These are phyloP conservation scores for Tenualosa ilisha DNA, from an alignment of 2,797 vertebrate genomes.

Conservation along the genomic window DNA sequence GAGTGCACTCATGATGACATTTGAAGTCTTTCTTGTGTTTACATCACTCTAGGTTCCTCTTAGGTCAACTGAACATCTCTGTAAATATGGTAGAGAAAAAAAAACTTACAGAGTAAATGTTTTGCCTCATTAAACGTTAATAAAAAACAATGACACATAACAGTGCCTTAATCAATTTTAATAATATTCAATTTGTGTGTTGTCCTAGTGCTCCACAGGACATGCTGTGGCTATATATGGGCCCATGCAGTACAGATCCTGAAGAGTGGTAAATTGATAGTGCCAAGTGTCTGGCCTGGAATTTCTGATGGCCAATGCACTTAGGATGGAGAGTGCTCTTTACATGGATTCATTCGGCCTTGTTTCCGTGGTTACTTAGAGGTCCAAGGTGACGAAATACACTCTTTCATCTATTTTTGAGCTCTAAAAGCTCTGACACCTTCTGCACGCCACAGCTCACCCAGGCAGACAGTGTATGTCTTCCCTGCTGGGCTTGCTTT, in stretches of 20 bases:
- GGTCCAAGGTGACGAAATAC: conserved; percentile 14
- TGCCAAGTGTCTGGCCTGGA: conserved; percentile 31
- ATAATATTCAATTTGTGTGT: too few relatives aligned
- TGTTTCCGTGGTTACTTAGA: conserved; percentile 46
- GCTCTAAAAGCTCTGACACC: conserved; percentile 37
- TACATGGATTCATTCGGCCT: conserved; percentile 34
- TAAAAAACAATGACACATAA: neutral
- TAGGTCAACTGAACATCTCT: too few relatives aligned
- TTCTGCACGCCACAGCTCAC: conserved; percentile 20
- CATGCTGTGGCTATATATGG: neutral
- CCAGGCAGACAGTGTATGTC: conserved; percentile 4
- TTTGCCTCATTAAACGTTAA: neutral
- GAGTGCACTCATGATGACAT: too few relatives aligned
- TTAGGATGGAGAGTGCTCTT: conserved; percentile 32
- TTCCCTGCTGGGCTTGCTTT: conserved; percentile 10
- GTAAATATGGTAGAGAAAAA: too few relatives aligned
- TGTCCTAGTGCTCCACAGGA: neutral
- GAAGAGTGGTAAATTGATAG: conserved; percentile 39
- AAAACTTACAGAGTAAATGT: too few relatives aligned
- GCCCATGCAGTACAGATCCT: neutral
- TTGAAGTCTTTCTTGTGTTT: too few relatives aligned
- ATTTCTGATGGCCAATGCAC: conserved; percentile 26
- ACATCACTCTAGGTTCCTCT: too few relatives aligned
- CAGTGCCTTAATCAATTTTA: neutral
- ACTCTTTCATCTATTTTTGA: conserved; percentile 44